phyloP scores from a whole-genome alignment of 2,797 vertebrate species.

The Cuniculus paca region DNA sequence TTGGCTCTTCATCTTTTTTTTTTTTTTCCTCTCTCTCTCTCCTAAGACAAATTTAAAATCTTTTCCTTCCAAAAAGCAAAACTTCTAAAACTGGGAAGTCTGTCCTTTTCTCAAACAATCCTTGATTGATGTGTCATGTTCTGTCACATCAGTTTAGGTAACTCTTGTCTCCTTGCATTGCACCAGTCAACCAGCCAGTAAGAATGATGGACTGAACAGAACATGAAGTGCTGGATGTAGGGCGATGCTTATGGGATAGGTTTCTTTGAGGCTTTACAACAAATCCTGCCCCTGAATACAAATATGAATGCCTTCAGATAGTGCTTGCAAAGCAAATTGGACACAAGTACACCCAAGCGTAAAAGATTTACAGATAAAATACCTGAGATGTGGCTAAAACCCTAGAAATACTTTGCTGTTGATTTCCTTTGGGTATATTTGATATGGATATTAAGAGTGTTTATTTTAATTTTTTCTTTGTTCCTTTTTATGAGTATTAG shows the following conservation, averaged over 20 bases:
- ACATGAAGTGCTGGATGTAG: neutral
- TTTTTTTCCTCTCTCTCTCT: neutral
- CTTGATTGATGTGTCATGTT: neutral
- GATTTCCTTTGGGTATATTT: slow-evolving; percentile 44
- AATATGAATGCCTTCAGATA: slow-evolving; percentile 13
- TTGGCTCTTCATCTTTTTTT: neutral
- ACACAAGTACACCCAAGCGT: neutral
- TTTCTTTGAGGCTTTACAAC: neutral
- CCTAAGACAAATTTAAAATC: slow-evolving; percentile 60
- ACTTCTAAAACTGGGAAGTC: slow-evolving; percentile 14
- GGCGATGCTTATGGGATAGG: neutral
- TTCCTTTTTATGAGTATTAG: slow-evolving; percentile 54
- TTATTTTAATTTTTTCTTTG: slow-evolving; percentile 45
- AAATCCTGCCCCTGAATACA: neutral
- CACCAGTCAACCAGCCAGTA: neutral
- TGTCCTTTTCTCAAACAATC: neutral
- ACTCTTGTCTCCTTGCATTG: neutral
- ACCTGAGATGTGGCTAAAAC: neutral
- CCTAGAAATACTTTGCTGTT: neutral
- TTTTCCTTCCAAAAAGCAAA: slow-evolving; percentile 58
- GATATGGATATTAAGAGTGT: neutral
- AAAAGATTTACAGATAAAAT: slow-evolving; percentile 28
- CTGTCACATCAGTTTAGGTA: slow-evolving; percentile 13
- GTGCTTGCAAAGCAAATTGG: slow-evolving; percentile 27
- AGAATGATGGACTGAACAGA: neutral